These are phyloP conservation scores for Leucopsar rothschildi DNA, from an alignment of 2,113 vertebrate species.

Conservation along the genomic window DNA sequence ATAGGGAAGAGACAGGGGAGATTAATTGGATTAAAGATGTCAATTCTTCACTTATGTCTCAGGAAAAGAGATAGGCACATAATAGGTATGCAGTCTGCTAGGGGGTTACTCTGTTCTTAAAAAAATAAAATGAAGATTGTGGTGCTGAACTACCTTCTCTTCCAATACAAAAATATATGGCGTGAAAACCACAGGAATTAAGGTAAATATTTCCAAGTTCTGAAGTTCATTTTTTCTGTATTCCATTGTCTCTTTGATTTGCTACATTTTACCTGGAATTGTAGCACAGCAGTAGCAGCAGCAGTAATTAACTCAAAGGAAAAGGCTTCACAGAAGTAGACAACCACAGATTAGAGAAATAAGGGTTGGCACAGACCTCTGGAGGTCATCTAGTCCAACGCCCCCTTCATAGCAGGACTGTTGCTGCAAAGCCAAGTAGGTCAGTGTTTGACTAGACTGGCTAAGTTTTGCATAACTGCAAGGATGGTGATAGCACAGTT, in stretches of 20 bases:
- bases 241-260: not conserved
- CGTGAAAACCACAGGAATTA: not conserved
- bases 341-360: not conserved
- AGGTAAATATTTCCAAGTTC: not conserved
- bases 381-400: not conserved
- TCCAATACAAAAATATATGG: not conserved
- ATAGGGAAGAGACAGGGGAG: not conserved
- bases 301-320: not conserved
- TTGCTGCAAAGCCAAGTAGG: not conserved
- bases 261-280: not conserved
- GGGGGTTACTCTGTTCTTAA: not conserved
- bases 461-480: not conserved
- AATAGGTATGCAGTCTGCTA: not conserved
- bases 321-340: not conserved
- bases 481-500: not conserved
- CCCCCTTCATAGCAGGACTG: not conserved
- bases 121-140: not conserved
- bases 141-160: not conserved
- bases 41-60: not conserved
- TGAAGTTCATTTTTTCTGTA: not conserved
- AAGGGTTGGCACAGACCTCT: not conserved
- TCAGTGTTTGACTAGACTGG: not conserved
- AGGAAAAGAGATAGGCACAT: not conserved
- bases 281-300: not conserved
- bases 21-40: conserved; percentile 21